Base-by-base conservation (phyloP, 1,140 invertebrate genomes). In the Pseudomyrmex dendroicus region DNA sequence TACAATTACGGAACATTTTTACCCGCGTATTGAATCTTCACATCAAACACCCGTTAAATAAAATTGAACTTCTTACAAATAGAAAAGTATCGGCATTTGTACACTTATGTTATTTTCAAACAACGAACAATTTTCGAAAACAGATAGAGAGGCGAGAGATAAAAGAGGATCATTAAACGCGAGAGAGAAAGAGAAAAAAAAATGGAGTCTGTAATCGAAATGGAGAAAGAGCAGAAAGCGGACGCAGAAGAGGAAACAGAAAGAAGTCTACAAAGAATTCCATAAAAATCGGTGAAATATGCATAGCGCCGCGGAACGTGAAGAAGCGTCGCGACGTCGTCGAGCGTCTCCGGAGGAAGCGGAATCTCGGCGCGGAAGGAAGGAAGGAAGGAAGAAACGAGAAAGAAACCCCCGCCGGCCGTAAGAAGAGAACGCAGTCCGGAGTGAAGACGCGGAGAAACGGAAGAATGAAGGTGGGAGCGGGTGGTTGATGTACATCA, bases 271-370 rank as follows among this genome's bases (percentile, higher is more conserved):
- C 78, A 85, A 89, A 88, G 86, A 92, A 92, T 93, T 91, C 90
- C 89, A 91, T 91, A 91, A 92, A 92, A 93, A 92, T 93, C 87
- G 88, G 92, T 93, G 90, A 93, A 92, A 93, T 93, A 93, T 93
- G 92, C 92, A 92, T 92, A 91, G 90, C 88, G 83, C 84, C 89
- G 86, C 84, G 87, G 84, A 91, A 89, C 87, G 91, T 85, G 87
- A 77, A 90, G 87, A 85, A 88, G 87, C 88, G 89, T 89, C 83
- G 85, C 84, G 77, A 86, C 85, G 86, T 92, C 89, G 85, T 91
- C 70, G 73, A 89, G 87, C 74, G 88, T 93, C 91, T 84, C 91
- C 54, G 62, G 89, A 86, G 91, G 92, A 82, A 89, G 84, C 85
- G 84, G 87, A 93, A 92, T 92, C 91, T 90, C 87, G 70, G 86